These are phyloP conservation scores for Cromileptes altivelis DNA, from an alignment of 2,113 vertebrate species.

Conservation along the genomic window DNA sequence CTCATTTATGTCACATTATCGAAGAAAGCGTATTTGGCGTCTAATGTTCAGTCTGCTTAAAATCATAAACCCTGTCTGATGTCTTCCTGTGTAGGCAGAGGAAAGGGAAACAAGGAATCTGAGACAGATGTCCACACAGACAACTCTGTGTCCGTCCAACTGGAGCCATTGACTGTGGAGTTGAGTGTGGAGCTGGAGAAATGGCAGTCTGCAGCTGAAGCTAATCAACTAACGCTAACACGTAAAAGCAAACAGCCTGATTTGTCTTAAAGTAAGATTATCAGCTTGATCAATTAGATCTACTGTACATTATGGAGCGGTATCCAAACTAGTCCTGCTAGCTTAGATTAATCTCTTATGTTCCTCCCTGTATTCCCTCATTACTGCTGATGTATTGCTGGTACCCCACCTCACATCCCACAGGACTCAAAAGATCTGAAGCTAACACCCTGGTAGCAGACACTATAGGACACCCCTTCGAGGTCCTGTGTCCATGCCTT, in stretches of 20 bases:
- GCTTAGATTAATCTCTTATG: too few species aligned
- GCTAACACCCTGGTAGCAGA: too few species aligned
- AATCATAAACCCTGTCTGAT: neutral
- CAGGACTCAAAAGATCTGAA: too few species aligned
- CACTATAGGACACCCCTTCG: too few species aligned
- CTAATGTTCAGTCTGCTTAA: neutral
- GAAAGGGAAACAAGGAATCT: constrained; percentile 31
- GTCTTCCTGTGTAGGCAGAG: constrained; percentile 74
- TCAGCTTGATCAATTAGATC: neutral
- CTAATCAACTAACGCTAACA: neutral
- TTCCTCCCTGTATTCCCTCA: neutral
- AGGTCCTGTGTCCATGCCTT: too few species aligned
- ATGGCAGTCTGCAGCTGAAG: constrained; percentile 64
- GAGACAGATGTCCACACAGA: neutral
- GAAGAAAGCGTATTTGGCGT: neutral
- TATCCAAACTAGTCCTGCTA: too few species aligned
- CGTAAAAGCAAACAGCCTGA: neutral
- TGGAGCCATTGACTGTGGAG: constrained; percentile 80
- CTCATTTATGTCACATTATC: neutral
- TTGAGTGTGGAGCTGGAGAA: constrained; percentile 85
- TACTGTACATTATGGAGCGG: neutral
- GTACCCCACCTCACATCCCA: too few species aligned
- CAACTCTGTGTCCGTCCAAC: neutral
- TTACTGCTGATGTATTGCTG: neutral
- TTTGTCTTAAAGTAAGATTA: neutral